A percentile compares a stretch with the other conserved stretches of the same genome.
Evolutionary conservation across 2,797 vertebrate genomes (phyloP).

Genomic region (Fratercula arctica): DNA sequence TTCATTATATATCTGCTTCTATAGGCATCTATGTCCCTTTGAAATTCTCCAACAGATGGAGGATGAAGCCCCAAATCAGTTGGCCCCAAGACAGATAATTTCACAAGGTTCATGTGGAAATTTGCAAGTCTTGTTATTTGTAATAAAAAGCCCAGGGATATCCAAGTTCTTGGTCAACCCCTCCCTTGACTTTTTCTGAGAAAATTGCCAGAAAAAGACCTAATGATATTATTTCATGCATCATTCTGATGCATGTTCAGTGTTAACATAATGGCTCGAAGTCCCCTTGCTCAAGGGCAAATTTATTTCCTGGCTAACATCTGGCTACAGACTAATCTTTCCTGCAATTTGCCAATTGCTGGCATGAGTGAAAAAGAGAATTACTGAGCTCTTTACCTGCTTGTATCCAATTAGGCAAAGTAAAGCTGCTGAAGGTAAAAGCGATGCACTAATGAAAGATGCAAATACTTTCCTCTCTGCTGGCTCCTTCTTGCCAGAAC

Average conservation of each 20-base stretch:
- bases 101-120: not conserved
- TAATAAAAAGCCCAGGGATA: not conserved
- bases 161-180: not conserved
- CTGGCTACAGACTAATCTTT: constrained; percentile 35
- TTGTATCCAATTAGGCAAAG: constrained; percentile 41
- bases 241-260: not conserved
- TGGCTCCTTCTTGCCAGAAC: not conserved
- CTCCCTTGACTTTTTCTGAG: not conserved
- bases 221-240: not conserved
- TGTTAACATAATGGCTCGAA: not conserved
- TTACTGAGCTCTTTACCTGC: constrained; percentile 52
- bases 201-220: not conserved
- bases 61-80: not conserved
- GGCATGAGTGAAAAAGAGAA: constrained; percentile 5
- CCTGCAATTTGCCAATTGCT: constrained; percentile 51
- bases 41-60: constrained; percentile 6
- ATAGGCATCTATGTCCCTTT: not conserved
- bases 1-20: not conserved
- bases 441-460: not conserved
- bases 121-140: not conserved
- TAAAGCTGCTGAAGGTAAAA: constrained; percentile 1
- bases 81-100: not conserved
- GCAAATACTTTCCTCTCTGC: not conserved
- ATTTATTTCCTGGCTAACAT: constrained; percentile 63
- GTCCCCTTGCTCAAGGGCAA: constrained; percentile 25